Base-by-base conservation (phyloP, 2,797 vertebrate genomes). In the Crypturellus tataupa region DNA sequence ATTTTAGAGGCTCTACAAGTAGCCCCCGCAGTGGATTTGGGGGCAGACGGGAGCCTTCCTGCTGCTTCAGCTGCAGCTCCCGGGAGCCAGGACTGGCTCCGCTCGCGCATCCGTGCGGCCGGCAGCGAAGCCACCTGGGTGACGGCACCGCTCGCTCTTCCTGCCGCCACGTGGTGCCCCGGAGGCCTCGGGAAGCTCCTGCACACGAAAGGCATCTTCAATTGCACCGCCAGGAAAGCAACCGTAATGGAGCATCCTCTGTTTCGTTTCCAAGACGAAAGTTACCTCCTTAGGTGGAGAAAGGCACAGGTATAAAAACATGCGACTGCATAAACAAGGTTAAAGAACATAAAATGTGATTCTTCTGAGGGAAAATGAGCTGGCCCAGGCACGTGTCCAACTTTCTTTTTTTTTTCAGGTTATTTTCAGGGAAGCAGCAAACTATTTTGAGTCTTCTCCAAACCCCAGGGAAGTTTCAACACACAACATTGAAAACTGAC, bases 211-310 rank as follows among this genome's bases (percentile, higher is more conserved):
- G 93, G 78, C 53, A 71, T 95, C 49, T 51, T 90, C 93, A 96
- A 96, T 95, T 92, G 87, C 79, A 93, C 46, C 55, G 92, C 87
- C 53, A 94, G 55, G 49, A 96, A 95, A 96, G 95, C 58, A 96
- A 81, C 88, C 90, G 23, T 96, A 94, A 96, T 96, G 79, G 86
- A 83, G 94, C 88, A 95, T 87, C 71, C 95, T 82, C 71, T 76
- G 89, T 87, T 90, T 94, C 87, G 78, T 51, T 95, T 94, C 71
- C 62, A 80, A 96, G 95, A 96, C 94, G 88, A 97, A 97, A 97
- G 96, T 89, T 93, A 94, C 84, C 93, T 95, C 93, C 81, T 85
- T 89, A 85, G 62, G 68, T 33, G 17, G 78, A 92, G 58, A 93
- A 93, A 93, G 71, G 46, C 70, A 65, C 1, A 76, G 65, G 59